Evolutionary conservation across 1,140 invertebrate species (phyloP), one percentile per base, ranked within the genome.

Genomic region (Andricus grossulariae): DNA sequence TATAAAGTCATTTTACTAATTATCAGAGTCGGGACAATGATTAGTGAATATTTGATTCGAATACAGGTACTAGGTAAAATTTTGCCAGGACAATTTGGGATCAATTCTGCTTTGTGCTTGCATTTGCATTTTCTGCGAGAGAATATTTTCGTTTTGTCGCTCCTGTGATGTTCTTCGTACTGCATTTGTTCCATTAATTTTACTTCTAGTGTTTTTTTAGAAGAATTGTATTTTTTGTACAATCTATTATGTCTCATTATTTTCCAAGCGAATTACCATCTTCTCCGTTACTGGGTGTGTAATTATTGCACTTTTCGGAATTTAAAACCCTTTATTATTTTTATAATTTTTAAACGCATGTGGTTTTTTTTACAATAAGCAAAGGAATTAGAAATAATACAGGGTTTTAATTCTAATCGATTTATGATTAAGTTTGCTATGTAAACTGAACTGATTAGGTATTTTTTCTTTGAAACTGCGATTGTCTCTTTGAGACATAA

Each of bases 41-140:
- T 75, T 80, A 39, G 76, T 80, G 52, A 73, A 71, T 76, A 80
- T 18, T 45, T 73, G 15, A 71, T 72, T 75, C 50, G 51, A 66
- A 25, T 60, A 66, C 10, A 32, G 21, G 13, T 32, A 66, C 57
- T 66, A 66, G 21, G 13, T 66, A 39, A 66, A 66, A 45, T 16
- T 66, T 39, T 75, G 73, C 45, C 75, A 75, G 55, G 60, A 74
- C 71, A 72, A 50, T 74, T 77, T 72, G 72, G 72, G 72, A 77
- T 70, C 73, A 80, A 80, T 10, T 73, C 16, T 51, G 73, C 75
- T 80, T 77, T 25, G 55, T 25, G 54, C 52, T 66, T 66, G 60
- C 60, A 66, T 32, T 66, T 10, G 5, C 13, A 32, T 32, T 66
- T 66, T 66, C 7, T 45, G 45, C 10, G 25, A 39, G n/a, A 8